Evolutionary conservation across 2,888 invertebrate genomes (phyloP), one percentile per base, ranked within the genome.

Genomic region (Lacanobia oleracea): DNA sequence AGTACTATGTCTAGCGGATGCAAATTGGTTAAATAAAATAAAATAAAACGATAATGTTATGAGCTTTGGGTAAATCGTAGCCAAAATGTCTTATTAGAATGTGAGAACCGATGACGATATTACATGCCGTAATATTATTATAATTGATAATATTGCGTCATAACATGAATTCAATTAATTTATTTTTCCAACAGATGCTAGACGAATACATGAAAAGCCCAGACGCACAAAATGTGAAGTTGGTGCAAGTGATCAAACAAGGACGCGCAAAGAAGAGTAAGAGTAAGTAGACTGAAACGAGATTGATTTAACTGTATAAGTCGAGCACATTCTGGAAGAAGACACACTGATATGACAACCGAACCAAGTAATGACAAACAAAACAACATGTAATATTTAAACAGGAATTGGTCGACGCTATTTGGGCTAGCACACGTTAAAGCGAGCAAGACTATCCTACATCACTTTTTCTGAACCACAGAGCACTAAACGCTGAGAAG

Each of bases 201-300:
- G 91, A 93, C 23, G 94, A 93, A 56, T 95, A 93, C 83, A 86
- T 93, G 85, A 90, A 90, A 18, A 93, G 91, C 45, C 88, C 91
- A 0, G 93, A 93, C 37, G 93, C 94, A 0, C 93, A 94, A 71
- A 88, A 91, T n/a, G 82, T 94, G 18, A 95, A 93, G 75, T 86
- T 95, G 37, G 93, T 95, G 8, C 93, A 94, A 79, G 91, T 95
- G 0, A 92, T 95, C 57, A 94, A 93, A 81, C 92, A 93, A 68
- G 91, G 90, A 45, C 87, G 90, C 57, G 77, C 72, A 16, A 93
- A 91, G 88, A 92, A 90, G 72, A 68, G 87, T 51, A 93, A 92
- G 85, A 93, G 91, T 91, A 85, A 75, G 63, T 72, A 79, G 79
- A 77, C 82, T 77, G 81, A 72, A 48, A 72, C 23, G 60, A 80